Conservation (phyloP, 1,140 invertebrate genomes). For the Leptonema lineaticorne region DNA sequence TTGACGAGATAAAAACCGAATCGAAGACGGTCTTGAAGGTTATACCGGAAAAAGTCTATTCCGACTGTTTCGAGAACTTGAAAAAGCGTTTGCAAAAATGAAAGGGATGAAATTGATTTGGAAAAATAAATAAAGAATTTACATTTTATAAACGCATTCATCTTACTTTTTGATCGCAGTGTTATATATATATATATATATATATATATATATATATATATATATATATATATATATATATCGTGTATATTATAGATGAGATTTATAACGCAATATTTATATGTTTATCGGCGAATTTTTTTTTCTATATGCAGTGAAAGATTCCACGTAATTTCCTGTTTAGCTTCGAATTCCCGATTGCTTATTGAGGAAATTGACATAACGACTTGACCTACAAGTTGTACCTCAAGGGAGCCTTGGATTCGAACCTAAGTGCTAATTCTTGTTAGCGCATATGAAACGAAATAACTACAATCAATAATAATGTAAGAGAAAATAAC, state of each 20-base stretch:
- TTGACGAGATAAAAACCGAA: too few species aligned
- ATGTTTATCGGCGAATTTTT: neutral
- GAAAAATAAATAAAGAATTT: too few species aligned
- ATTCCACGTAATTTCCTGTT: constrained; percentile 14
- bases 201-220: neutral
- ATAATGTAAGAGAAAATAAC: too few species aligned
- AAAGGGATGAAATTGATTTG: too few species aligned
- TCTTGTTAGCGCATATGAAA: neutral
- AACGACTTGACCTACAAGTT: constrained; percentile 10
- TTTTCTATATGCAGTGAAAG: neutral
- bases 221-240: neutral
- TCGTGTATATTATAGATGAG: neutral
- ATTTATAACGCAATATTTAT: neutral
- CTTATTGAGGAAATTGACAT: constrained; percentile 17
- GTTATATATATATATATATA: too few species aligned
- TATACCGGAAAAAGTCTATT: too few species aligned
- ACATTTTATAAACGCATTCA: too few species aligned
- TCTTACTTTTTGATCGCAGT: too few species aligned
- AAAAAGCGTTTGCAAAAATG: too few species aligned
- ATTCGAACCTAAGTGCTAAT: neutral
- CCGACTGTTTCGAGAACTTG: too few species aligned
- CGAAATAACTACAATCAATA: too few species aligned
- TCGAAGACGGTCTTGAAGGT: too few species aligned
- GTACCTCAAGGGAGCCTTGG: neutral
- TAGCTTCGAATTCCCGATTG: constrained; percentile 16